phyloP scores from a whole-genome alignment of 30 jellyfish, hydroid and myxozoan species.

The Chrysaora quinquecirrha region DNA sequence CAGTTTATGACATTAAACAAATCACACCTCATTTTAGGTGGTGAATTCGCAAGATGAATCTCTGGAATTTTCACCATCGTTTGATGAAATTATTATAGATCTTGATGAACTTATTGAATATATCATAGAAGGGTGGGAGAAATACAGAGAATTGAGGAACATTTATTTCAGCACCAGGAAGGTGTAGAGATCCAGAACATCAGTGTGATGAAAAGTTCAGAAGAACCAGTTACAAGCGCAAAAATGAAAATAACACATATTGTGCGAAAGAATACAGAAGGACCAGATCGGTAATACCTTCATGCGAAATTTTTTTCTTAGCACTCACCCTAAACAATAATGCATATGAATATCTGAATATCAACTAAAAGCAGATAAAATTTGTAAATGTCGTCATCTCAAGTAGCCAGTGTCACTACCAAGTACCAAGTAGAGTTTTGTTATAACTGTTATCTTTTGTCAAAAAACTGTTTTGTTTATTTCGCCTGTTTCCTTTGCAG shows the following conservation, averaged over 20 bases:
- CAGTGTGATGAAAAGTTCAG: constrained; percentile 50
- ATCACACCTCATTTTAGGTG: background rate
- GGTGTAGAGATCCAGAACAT: constrained; percentile 46
- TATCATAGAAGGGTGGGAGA: constrained; percentile 41
- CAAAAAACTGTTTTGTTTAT: background rate
- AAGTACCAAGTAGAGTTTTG: too few species aligned
- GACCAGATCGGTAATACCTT: constrained; percentile 67
- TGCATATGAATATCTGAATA: too few species aligned
- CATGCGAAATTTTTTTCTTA: too few species aligned
- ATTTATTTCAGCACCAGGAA: constrained; percentile 53
- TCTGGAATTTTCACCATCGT: constrained; percentile 63
- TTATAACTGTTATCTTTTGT: background rate
- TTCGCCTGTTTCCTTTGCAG: constrained; percentile 7
- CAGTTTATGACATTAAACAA: background rate
- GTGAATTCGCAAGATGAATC: constrained; percentile 21
- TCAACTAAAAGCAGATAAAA: too few species aligned
- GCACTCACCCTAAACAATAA: too few species aligned
- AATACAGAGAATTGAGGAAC: constrained; percentile 46
- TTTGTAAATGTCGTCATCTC: too few species aligned
- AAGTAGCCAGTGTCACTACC: too few species aligned
- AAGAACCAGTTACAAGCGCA: constrained; percentile 48
- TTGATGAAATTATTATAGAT: constrained; percentile 39
- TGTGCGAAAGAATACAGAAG: constrained; percentile 43
- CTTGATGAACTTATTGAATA: constrained; percentile 39
- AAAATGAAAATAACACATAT: constrained; percentile 30